Conservation (phyloP, 2,113 vertebrate species). For the Mystacornis crossleyi region DNA sequence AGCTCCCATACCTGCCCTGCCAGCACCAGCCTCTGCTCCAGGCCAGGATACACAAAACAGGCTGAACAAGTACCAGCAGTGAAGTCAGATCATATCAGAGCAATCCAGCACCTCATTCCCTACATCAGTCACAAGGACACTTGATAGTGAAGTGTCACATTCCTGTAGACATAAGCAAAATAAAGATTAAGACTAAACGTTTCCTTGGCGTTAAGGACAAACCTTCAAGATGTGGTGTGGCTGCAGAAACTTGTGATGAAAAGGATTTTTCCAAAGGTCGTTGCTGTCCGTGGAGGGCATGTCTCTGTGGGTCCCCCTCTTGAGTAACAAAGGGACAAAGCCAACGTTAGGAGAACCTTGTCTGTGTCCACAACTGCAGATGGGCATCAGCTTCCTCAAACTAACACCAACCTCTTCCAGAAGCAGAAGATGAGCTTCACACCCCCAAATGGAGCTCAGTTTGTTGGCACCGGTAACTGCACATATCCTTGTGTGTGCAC, state of each 20-base stretch:
- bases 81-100: background rate
- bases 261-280: background rate
- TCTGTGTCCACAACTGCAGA: background rate
- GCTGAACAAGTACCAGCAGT: background rate
- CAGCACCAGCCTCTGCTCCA: background rate
- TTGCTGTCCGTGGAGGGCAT: accelerated
- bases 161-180: slow-evolving; percentile 32
- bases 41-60: background rate
- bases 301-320: background rate
- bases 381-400: background rate
- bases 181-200: slow-evolving; percentile 32
- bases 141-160: background rate
- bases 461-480: background rate
- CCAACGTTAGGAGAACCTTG: background rate
- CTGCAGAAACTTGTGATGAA: background rate
- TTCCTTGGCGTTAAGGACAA: background rate
- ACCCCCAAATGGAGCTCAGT: background rate
- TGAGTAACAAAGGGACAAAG: background rate
- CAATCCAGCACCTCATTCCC: background rate
- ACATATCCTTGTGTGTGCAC: background rate
- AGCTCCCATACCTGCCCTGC: background rate
- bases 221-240: background rate
- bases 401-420: background rate
- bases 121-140: background rate
- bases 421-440: background rate